Evolutionary conservation across 1,140 invertebrate species (phyloP).

Genomic region (Medauroidea extradentata): DNA sequence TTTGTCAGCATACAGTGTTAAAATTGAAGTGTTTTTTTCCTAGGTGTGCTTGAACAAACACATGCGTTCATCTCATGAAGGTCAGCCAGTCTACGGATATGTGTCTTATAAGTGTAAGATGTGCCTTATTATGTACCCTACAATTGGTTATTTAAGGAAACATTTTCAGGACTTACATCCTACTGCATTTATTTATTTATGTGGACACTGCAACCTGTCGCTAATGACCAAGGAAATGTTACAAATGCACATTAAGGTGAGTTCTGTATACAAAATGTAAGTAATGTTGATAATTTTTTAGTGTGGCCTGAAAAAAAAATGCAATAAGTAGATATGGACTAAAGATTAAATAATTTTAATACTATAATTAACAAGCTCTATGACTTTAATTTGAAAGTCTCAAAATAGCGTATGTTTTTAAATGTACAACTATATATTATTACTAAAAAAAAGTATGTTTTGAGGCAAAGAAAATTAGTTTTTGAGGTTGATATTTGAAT

Average conservation of each 20-base stretch:
- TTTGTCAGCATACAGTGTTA: too few species aligned
- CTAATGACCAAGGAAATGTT: constrained; percentile 25
- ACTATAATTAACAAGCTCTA: too few species aligned
- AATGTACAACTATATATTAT: too few species aligned
- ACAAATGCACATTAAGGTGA: constrained; percentile 22
- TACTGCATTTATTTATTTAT: constrained; percentile 20
- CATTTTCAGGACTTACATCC: constrained; percentile 20
- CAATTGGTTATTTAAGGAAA: constrained; percentile 1
- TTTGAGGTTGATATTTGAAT: too few species aligned
- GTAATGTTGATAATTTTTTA: neutral
- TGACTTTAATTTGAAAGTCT: too few species aligned
- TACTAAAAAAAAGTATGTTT: too few species aligned
- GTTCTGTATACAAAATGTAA: neutral
- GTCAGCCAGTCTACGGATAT: neutral
- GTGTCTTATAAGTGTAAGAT: constrained; percentile 18
- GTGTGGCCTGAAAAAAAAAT: too few species aligned
- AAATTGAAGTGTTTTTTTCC: neutral
- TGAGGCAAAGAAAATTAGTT: too few species aligned
- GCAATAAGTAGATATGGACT: too few species aligned
- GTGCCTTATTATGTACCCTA: constrained; percentile 1
- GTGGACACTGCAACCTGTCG: constrained; percentile 17
- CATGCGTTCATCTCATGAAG: constrained; percentile 12
- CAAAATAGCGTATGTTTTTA: too few species aligned
- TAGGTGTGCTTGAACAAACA: constrained; percentile 17
- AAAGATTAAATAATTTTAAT: too few species aligned